Conservation (phyloP, 2,888 invertebrate species). For the Choreutis nemorana region DNA sequence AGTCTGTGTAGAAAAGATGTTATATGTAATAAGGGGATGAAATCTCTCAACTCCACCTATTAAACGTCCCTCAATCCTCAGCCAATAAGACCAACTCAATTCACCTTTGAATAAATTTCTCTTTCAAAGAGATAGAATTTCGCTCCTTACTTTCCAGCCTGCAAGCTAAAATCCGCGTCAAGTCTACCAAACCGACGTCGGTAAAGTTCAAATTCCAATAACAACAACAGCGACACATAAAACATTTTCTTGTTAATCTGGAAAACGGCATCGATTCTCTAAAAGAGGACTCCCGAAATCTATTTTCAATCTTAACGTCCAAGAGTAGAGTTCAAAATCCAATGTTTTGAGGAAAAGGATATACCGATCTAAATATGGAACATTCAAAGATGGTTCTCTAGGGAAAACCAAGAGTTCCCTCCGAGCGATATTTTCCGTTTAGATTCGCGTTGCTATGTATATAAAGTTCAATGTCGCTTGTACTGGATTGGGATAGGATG, state of each 20-base stretch:
- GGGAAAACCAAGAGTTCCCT: conserved; percentile 41
- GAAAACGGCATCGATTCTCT: conserved; percentile 62
- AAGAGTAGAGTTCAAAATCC: conserved; percentile 16
- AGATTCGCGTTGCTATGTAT: not conserved
- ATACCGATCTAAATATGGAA: conserved; percentile 57
- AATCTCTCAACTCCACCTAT: too few species aligned
- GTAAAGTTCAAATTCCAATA: conserved; percentile 19
- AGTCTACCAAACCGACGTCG: not conserved
- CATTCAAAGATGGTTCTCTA: conserved; percentile 61
- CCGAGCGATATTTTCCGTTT: conserved; percentile 19
- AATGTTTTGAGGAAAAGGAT: conserved; percentile 25
- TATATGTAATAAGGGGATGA: too few species aligned
- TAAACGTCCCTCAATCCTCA: conserved; percentile 6
- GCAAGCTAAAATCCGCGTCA: conserved; percentile 17
- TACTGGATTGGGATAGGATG: conserved; percentile 15
- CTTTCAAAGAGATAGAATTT: conserved; percentile 43
- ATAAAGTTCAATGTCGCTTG: conserved; percentile 21
- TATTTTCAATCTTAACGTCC: conserved; percentile 5
- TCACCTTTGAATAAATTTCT: conserved; percentile 27
- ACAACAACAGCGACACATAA: conserved; percentile 21
- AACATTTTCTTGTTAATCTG: conserved; percentile 18
- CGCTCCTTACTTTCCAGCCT: conserved; percentile 29
- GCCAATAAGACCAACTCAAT: conserved; percentile 10
- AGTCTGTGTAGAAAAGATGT: too few species aligned
- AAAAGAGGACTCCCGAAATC: conserved; percentile 22